phyloP scores from a whole-genome alignment of 2,888 invertebrate species.

The Caenorhabditis virilis region DNA sequence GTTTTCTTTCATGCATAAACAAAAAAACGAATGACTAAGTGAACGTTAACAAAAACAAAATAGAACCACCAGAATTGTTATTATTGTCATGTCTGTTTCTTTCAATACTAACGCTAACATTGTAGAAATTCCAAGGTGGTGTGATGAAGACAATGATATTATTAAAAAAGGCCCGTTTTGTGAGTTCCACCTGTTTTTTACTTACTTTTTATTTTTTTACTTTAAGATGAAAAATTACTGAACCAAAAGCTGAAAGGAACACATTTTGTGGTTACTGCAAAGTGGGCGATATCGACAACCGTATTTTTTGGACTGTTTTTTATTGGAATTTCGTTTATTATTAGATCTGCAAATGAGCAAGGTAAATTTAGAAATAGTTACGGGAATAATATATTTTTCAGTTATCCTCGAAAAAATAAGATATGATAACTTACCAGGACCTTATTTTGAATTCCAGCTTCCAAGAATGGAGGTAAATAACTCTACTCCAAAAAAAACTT shows the following conservation, averaged over 20 bases:
- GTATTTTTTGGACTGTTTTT: conserved; percentile 23
- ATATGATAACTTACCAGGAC: conserved; percentile 9
- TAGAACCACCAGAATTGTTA: too few species aligned
- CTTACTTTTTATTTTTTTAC: background rate
- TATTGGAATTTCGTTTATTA: conserved; percentile 17
- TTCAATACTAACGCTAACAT: too few species aligned
- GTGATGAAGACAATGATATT: too few species aligned
- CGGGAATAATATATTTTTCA: conserved; percentile 1
- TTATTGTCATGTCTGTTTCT: too few species aligned
- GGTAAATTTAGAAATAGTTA: conserved; percentile 3
- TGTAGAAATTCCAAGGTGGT: too few species aligned
- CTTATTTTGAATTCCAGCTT: conserved; percentile 4
- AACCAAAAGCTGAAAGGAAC: conserved; percentile 19
- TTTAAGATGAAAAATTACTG: conserved; percentile 16
- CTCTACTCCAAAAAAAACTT: conserved; percentile 3
- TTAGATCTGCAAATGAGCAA: conserved; percentile 19
- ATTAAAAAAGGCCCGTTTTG: too few species aligned
- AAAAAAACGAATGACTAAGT: too few species aligned
- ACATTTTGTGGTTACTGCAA: conserved; percentile 3
- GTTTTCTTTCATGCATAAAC: too few species aligned
- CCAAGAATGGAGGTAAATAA: background rate
- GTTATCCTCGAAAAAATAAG: conserved; percentile 3
- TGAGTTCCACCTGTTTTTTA: too few species aligned
- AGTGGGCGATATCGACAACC: conserved; percentile 19
- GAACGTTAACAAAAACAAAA: too few species aligned